Evolutionary conservation across 2,797 vertebrate species (phyloP).

Genomic region (Steatocranus sp.): DNA sequence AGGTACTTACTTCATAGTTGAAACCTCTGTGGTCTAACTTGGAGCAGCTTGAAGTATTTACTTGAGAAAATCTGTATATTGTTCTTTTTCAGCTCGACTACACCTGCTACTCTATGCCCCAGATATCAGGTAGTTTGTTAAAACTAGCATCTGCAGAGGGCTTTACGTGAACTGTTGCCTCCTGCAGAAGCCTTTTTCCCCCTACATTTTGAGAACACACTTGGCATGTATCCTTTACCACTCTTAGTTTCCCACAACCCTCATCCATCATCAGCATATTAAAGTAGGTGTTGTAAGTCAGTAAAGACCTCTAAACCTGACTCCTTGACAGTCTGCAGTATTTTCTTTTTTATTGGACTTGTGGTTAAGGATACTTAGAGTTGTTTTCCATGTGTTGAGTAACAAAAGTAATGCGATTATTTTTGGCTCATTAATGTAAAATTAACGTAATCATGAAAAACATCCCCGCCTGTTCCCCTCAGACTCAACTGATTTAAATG

Average conservation of each 20-base stretch:
- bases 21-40: background rate
- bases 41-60: background rate
- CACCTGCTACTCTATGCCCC: background rate
- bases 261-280: background rate
- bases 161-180: background rate
- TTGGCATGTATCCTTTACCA: background rate
- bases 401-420: background rate
- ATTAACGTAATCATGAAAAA: background rate
- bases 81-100: background rate
- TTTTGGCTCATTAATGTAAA: background rate
- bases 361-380: background rate
- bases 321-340: background rate
- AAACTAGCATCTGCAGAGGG: background rate
- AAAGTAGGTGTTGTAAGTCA: background rate
- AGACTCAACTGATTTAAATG: background rate
- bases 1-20: conserved; percentile 15
- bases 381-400: background rate
- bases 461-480: background rate
- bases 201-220: background rate
- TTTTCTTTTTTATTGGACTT: background rate
- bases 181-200: background rate
- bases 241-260: background rate
- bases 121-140: background rate
- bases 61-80: background rate
- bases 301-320: background rate